phyloP scores from a whole-genome alignment of 2,113 vertebrate species.

The Amia ocellicauda region DNA sequence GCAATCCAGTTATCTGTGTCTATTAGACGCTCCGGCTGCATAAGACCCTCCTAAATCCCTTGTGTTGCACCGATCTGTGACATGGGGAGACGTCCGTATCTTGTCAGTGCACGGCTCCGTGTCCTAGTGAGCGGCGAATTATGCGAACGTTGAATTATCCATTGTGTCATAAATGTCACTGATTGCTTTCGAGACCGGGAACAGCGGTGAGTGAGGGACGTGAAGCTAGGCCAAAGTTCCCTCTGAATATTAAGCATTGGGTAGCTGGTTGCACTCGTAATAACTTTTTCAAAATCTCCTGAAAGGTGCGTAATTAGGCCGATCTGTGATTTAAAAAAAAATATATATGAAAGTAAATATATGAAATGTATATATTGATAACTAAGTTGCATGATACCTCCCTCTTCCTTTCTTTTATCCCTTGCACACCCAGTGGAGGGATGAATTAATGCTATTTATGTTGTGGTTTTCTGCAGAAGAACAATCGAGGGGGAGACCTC shows the following conservation, averaged over 20 bases:
- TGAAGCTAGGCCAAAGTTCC: constrained; percentile 33
- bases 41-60: constrained; percentile 53
- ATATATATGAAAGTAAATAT: too few relatives aligned
- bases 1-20: constrained; percentile 70
- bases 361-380: too few relatives aligned
- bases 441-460: constrained; percentile 51
- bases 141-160: constrained; percentile 63
- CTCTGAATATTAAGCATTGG: too few relatives aligned
- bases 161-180: constrained; percentile 59
- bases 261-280: too few relatives aligned
- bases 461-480: constrained; percentile 63
- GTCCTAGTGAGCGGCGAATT: constrained; percentile 50
- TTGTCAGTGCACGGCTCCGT: constrained; percentile 57
- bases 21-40: constrained; percentile 56
- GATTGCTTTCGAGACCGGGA: constrained; percentile 57
- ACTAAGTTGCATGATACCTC: too few relatives aligned
- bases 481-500: constrained; percentile 62
- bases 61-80: constrained; percentile 34
- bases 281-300: too few relatives aligned
- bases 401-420: not conserved
- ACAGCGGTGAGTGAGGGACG: constrained; percentile 24
- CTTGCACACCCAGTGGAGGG: constrained; percentile 22
- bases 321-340: too few relatives aligned
- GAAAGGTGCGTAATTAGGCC: too few relatives aligned
- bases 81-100: constrained; percentile 52